These are phyloP conservation scores for Linepithema humile DNA, from an alignment of 1,140 invertebrate species.

Conservation along the genomic window DNA sequence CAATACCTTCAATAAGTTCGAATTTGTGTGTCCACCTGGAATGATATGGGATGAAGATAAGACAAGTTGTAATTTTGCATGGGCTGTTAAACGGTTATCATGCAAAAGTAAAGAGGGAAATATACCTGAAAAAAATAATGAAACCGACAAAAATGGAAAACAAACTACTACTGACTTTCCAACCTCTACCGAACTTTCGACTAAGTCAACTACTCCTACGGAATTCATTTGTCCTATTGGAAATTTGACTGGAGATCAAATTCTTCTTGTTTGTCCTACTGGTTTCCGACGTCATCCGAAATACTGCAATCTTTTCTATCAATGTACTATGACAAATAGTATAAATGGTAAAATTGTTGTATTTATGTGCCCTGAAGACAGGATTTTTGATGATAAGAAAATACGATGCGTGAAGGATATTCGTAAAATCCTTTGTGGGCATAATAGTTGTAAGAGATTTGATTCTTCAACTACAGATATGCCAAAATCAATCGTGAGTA, in stretches of 20 bases:
- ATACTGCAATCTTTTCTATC: constrained; percentile 91
- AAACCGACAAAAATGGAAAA: not conserved
- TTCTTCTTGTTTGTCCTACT: constrained; percentile 88
- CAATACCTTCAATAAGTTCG: constrained; percentile 85
- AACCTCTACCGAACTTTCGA: constrained; percentile 31
- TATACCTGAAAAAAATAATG: not conserved
- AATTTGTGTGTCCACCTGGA: constrained; percentile 87
- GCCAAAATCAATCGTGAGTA: constrained; percentile 83
- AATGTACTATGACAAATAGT: constrained; percentile 86
- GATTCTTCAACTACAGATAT: not conserved
- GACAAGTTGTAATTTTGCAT: constrained; percentile 87
- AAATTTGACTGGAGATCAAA: constrained; percentile 84
- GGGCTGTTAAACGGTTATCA: constrained; percentile 76
- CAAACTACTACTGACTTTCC: not conserved
- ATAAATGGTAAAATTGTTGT: constrained; percentile 86
- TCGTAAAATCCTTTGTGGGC: not conserved
- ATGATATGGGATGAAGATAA: constrained; percentile 88
- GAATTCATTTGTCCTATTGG: constrained; percentile 19
- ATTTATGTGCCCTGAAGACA: constrained; percentile 89
- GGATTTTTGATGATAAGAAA: constrained; percentile 88
- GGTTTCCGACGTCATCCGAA: constrained; percentile 91
- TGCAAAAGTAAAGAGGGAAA: not conserved
- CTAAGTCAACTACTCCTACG: not conserved
- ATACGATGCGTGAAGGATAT: constrained; percentile 87
- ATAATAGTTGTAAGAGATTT: not conserved